A percentile compares a stretch with the other conserved stretches of the same genome.
phyloP scores from a whole-genome alignment of 2,797 vertebrate genomes.

The Ispidina picta region DNA sequence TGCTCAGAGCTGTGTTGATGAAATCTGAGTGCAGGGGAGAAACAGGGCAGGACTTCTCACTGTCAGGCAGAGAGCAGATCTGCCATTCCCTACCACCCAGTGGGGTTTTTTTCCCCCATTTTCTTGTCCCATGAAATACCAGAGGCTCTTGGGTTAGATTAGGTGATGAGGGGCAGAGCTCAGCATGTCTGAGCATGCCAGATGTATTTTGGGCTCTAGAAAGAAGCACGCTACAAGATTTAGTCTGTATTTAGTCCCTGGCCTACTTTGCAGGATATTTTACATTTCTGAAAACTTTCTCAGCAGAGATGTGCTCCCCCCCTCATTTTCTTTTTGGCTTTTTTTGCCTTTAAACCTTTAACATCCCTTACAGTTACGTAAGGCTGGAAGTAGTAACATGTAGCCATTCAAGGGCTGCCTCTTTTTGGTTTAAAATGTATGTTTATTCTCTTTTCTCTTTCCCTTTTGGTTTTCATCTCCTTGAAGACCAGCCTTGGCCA shows the following conservation, averaged over 20 bases:
- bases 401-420: not conserved
- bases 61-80: too few species aligned
- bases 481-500: not conserved
- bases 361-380: not conserved
- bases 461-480: not conserved
- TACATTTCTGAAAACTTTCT: constrained; percentile 55
- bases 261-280: constrained; percentile 54
- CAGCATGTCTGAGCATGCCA: constrained; percentile 30
- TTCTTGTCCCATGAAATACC: not conserved
- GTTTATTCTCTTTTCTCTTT: not conserved
- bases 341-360: not conserved
- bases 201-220: constrained; percentile 58
- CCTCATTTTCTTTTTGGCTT: not conserved
- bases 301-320: not conserved
- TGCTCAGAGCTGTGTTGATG: too few species aligned
- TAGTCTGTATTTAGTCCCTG: constrained; percentile 63
- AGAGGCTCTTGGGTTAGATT: constrained; percentile 26
- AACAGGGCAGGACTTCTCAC: too few species aligned
- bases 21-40: too few species aligned
- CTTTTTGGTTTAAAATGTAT: not conserved
- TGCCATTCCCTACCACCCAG: too few species aligned
- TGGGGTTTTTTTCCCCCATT: not conserved
- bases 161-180: constrained; percentile 38
- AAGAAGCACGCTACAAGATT: constrained; percentile 24
- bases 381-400: not conserved